Conservation (phyloP, 2,888 invertebrate species). For the Philereme transversata region DNA sequence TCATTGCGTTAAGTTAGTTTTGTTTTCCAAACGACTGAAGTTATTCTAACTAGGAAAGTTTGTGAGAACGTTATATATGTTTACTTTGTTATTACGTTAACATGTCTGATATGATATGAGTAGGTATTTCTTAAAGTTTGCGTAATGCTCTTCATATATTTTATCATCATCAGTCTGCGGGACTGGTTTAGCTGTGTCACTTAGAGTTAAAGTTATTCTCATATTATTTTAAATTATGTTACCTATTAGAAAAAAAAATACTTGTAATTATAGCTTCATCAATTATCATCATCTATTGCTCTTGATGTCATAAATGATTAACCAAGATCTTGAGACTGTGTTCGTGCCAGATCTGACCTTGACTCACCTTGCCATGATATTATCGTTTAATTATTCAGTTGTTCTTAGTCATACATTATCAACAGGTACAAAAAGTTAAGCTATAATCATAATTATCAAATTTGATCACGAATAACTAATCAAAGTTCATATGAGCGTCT, state of each 20-base stretch:
- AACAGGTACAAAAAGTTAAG: background rate
- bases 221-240: background rate
- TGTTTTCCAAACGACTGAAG: conserved; percentile 63
- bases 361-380: conserved; percentile 44
- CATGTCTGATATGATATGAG: background rate
- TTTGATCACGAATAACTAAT: conserved; percentile 6
- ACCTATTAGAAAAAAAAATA: background rate
- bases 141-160: background rate
- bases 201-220: background rate
- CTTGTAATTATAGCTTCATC: too few relatives aligned
- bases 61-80: conserved; percentile 39
- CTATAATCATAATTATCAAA: background rate
- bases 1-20: conserved; percentile 71
- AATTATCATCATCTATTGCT: conserved; percentile 9
- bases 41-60: conserved; percentile 55
- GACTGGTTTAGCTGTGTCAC: background rate
- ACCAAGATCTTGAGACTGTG: conserved; percentile 44
- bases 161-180: background rate
- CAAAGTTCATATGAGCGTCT: background rate
- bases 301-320: conserved; percentile 32
- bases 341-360: conserved; percentile 56
- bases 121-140: conserved; percentile 1
- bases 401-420: conserved; percentile 8
- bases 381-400: conserved; percentile 17
- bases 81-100: conserved; percentile 23